Percentiles rank a stretch among this genome's conserved stretches.
phyloP scores from a whole-genome alignment of 2,797 vertebrate genomes.

The Chanos chanos region DNA sequence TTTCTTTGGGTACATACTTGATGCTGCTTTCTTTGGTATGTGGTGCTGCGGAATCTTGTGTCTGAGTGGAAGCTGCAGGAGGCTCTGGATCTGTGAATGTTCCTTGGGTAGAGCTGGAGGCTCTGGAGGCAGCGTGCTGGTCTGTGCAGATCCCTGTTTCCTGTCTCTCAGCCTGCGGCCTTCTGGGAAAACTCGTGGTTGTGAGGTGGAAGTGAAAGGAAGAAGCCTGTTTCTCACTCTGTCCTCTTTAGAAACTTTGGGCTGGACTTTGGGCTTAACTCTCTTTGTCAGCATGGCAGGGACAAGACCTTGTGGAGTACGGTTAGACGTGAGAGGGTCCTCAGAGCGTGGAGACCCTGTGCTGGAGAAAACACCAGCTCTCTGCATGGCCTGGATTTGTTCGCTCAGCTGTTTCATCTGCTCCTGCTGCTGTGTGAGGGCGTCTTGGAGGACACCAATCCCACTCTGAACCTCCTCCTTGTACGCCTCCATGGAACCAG shows the following conservation, averaged over 20 bases:
- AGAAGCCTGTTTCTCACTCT: neutral
- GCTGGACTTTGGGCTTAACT: conserved; percentile 20
- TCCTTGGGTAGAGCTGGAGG: neutral
- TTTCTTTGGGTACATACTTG: conserved; percentile 52
- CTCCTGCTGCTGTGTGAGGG: conserved; percentile 47
- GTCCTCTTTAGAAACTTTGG: conserved; percentile 20
- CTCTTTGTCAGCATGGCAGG: conserved; percentile 5
- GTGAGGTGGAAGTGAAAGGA: neutral
- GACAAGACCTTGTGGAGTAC: conserved; percentile 28
- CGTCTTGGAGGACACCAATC: conserved; percentile 33
- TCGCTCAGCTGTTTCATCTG: conserved; percentile 54
- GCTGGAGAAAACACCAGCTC: conserved; percentile 24
- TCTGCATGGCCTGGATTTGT: conserved; percentile 1
- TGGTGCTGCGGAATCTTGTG: conserved; percentile 39
- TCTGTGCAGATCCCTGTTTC: conserved; percentile 21
- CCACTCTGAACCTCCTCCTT: conserved; percentile 49
- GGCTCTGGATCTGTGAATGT: conserved; percentile 15
- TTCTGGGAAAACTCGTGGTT: neutral
- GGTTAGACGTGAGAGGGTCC: neutral
- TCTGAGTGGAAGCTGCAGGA: conserved; percentile 26
- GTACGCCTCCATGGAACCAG: conserved; percentile 48
- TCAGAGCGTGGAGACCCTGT: neutral
- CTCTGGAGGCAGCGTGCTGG: neutral
- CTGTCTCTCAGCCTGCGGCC: conserved; percentile 5
- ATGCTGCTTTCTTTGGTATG: conserved; percentile 36